A percentile compares a stretch with the other conserved stretches of the same genome.
Conservation (phyloP, 1,140 invertebrate genomes). For the Andrena cerasifolii region DNA sequence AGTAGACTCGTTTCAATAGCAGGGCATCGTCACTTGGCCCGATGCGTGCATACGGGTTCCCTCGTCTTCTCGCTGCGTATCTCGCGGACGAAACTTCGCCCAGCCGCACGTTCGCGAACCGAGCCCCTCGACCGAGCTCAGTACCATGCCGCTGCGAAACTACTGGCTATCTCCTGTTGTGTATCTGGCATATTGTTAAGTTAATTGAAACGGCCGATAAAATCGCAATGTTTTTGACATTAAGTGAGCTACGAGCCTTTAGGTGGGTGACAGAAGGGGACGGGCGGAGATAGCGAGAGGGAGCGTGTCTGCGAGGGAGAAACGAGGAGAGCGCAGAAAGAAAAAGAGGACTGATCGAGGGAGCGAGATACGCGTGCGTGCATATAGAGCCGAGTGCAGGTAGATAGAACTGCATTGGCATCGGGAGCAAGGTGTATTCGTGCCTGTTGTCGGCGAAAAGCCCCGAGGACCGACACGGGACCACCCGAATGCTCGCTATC, state of each 20-base stretch:
- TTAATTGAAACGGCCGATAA: conserved; percentile 76
- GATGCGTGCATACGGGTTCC: conserved; percentile 25
- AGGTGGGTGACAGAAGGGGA: conserved; percentile 39
- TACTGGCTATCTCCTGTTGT: conserved; percentile 69
- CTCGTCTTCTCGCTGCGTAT: neutral
- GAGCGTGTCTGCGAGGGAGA: conserved; percentile 27
- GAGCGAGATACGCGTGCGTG: conserved; percentile 35
- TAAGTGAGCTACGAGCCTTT: conserved; percentile 63
- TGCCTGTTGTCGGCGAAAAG: conserved; percentile 55
- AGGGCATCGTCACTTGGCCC: conserved; percentile 56
- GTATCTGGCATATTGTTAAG: conserved; percentile 75
- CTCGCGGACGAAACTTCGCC: conserved; percentile 56
- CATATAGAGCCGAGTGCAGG: conserved; percentile 29
- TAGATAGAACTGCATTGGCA: conserved; percentile 23
- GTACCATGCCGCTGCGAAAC: conserved; percentile 50
- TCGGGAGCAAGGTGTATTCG: conserved; percentile 46
- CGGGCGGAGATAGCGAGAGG: conserved; percentile 10
- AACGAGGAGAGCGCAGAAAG: conserved; percentile 22
- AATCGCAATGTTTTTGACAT: conserved; percentile 75
- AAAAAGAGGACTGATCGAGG: conserved; percentile 8
- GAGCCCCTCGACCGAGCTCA: neutral
- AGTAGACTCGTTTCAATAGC: conserved; percentile 66
- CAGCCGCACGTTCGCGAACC: neutral
- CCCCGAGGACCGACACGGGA: conserved; percentile 54
- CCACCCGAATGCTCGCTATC: conserved; percentile 66